Evolutionary conservation across 2,797 vertebrate genomes (phyloP).

Genomic region (Chanos chanos): DNA sequence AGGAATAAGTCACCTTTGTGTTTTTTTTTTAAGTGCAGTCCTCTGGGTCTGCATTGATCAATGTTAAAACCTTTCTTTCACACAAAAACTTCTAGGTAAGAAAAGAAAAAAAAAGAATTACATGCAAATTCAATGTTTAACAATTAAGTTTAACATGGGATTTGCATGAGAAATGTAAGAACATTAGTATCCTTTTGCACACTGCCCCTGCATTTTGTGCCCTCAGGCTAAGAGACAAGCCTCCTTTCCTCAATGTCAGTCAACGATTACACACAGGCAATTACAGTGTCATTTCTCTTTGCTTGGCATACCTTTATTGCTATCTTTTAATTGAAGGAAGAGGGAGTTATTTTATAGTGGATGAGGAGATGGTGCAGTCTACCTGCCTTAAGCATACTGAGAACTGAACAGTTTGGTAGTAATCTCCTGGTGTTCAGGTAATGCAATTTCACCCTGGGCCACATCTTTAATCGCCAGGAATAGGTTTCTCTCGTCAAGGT

Average conservation of each 20-base stretch:
- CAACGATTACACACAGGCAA: constrained; percentile 43
- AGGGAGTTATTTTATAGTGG: constrained; percentile 53
- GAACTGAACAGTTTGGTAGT: constrained; percentile 58
- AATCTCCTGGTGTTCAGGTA: constrained; percentile 57
- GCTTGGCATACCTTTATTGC: constrained; percentile 51
- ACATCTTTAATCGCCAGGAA: constrained; percentile 66
- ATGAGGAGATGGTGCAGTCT: constrained; percentile 57
- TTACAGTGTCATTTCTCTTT: constrained; percentile 50
- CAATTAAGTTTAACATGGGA: too few species aligned
- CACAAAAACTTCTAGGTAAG: too few species aligned
- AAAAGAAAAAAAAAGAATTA: too few species aligned
- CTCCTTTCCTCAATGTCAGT: constrained; percentile 16
- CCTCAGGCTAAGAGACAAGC: constrained; percentile 50
- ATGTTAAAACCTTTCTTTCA: too few species aligned
- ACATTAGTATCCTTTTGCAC: constrained; percentile 42
- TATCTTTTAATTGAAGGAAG: constrained; percentile 73
- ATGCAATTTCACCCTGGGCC: constrained; percentile 66
- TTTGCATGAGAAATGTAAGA: neutral
- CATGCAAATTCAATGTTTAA: too few species aligned
- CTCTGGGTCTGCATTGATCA: neutral
- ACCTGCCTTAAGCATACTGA: constrained; percentile 58
- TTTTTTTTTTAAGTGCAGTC: neutral
- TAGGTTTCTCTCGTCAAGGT: constrained; percentile 59
- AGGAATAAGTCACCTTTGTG: neutral
- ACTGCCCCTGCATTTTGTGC: constrained; percentile 31